phyloP scores from a whole-genome alignment of 2,888 invertebrate species.

The Nebria brevicollis region DNA sequence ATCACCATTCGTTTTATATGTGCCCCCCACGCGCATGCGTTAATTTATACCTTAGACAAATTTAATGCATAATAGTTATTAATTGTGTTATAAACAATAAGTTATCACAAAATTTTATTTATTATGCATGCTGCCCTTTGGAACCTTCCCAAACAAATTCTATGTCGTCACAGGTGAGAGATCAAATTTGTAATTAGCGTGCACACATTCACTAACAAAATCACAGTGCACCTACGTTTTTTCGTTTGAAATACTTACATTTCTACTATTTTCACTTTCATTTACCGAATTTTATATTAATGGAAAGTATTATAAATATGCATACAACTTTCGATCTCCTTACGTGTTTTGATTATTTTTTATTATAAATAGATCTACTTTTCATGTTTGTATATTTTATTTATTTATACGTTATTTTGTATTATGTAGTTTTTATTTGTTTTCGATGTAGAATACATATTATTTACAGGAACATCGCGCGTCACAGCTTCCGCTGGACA shows the following conservation, averaged over 20 bases:
- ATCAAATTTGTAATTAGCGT: constrained; percentile 40
- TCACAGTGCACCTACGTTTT: not conserved
- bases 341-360: not conserved
- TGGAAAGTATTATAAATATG: not conserved
- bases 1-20: too few species aligned
- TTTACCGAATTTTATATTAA: not conserved
- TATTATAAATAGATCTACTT: not conserved
- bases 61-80: too few species aligned
- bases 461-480: constrained; percentile 84
- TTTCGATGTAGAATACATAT: constrained; percentile 16
- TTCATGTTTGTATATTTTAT: not conserved
- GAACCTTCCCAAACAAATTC: constrained; percentile 64
- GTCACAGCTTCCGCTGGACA: constrained; percentile 88
- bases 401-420: not conserved
- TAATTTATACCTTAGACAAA: too few species aligned
- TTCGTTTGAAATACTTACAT: not conserved
- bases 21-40: too few species aligned
- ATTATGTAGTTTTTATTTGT: not conserved
- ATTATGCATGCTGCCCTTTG: constrained; percentile 71
- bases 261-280: constrained; percentile 2
- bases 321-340: not conserved
- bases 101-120: constrained; percentile 61
- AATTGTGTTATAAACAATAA: constrained; percentile 6
- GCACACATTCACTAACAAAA: constrained; percentile 7
- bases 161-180: constrained; percentile 64